Evolutionary conservation across 2,888 invertebrate genomes (phyloP).

Genomic region (Plutella xylostella): DNA sequence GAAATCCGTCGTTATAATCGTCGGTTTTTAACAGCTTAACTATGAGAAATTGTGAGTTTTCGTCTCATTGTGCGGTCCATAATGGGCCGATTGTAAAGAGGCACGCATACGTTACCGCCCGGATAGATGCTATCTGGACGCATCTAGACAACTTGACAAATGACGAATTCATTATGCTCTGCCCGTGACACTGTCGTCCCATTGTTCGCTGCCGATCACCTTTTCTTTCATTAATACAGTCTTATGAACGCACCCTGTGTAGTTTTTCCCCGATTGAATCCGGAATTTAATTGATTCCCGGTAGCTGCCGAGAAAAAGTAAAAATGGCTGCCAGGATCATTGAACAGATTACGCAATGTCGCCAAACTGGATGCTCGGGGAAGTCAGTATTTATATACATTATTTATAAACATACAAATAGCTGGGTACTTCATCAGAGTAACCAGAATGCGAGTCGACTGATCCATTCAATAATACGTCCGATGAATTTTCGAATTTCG

Average conservation of each 20-base stretch:
- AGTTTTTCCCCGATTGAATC: slow-evolving; percentile 28
- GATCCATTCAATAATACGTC: not conserved
- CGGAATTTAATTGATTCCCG: slow-evolving; percentile 55
- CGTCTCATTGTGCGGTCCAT: slow-evolving; percentile 50
- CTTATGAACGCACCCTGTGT: slow-evolving; percentile 31
- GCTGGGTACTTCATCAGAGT: slow-evolving; percentile 13
- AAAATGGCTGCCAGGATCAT: slow-evolving; percentile 50
- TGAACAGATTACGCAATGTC: slow-evolving; percentile 64
- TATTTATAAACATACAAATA: slow-evolving; percentile 43
- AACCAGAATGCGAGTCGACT: not conserved
- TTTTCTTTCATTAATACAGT: slow-evolving; percentile 35
- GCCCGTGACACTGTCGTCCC: slow-evolving; percentile 27
- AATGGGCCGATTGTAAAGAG: slow-evolving; percentile 31
- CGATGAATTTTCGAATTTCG: slow-evolving; percentile 9
- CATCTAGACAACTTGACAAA: slow-evolving; percentile 30
- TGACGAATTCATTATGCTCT: slow-evolving; percentile 34
- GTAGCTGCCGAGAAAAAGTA: slow-evolving; percentile 34
- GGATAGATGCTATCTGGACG: slow-evolving; percentile 12
- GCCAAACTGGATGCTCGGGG: slow-evolving; percentile 55
- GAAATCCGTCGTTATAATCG: slow-evolving; percentile 61
- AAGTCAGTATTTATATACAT: slow-evolving; percentile 51
- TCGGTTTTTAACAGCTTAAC: slow-evolving; percentile 62
- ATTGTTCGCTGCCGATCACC: slow-evolving; percentile 28
- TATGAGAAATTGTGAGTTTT: slow-evolving; percentile 60
- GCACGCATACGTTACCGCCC: slow-evolving; percentile 21